These are phyloP conservation scores for Hirtodrosophila duncani DNA, from an alignment of 2,888 invertebrate species.

Conservation along the genomic window DNA sequence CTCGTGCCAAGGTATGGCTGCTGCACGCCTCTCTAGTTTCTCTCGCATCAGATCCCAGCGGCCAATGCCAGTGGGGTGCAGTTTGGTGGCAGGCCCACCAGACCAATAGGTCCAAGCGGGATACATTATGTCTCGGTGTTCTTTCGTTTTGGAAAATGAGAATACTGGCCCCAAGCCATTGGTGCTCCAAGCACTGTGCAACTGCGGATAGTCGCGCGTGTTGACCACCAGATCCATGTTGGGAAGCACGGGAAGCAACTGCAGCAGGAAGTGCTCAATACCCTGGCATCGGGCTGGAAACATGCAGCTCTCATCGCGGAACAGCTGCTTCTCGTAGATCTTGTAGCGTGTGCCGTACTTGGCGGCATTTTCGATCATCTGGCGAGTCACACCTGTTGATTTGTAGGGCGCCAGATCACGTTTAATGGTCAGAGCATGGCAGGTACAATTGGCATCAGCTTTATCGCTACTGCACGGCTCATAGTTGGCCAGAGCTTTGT, in stretches of 20 bases:
- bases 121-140: conserved; percentile 94
- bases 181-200: conserved; percentile 70
- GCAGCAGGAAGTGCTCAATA: conserved; percentile 90
- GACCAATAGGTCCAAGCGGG: conserved; percentile 99
- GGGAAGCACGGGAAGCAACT: conserved; percentile 84
- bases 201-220: conserved; percentile 95
- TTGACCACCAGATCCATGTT: conserved; percentile 93
- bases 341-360: conserved; percentile 88
- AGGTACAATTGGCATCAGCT: conserved; percentile 81
- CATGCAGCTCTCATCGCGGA: conserved; percentile 90
- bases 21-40: conserved; percentile 83
- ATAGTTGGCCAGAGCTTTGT: conserved; percentile 80
- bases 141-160: conserved; percentile 93
- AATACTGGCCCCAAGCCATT: conserved; percentile 86
- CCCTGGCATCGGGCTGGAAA: conserved; percentile 95
- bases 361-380: conserved; percentile 82
- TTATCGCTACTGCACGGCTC: conserved; percentile 79
- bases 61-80: conserved; percentile 95
- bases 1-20: conserved; percentile 85
- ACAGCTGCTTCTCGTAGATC: conserved; percentile 88
- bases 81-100: conserved; percentile 96
- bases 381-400: conserved; percentile 83
- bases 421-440: conserved; percentile 82
- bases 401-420: conserved; percentile 85
- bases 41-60: conserved; percentile 93